Evolutionary conservation across 2,888 invertebrate species (phyloP), one percentile per base, ranked within the genome.

Genomic region (Cenopis cana): DNA sequence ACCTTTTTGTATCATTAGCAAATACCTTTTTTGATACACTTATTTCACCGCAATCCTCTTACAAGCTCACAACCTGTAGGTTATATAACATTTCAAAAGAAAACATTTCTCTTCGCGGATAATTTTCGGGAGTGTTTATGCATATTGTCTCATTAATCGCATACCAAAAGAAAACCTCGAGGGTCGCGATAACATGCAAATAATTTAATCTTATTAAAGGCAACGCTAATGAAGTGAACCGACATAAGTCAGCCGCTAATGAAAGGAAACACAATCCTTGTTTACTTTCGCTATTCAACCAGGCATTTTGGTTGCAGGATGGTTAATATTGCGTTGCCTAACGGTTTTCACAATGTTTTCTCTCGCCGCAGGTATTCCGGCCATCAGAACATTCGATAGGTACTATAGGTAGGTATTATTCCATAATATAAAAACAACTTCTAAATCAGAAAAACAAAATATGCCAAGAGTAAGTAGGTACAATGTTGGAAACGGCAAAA

Each of bases 191-290:
- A 61, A 55, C 74, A 74, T 68, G 66, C 56, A 52, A 73, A 82
- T 77, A 81, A 82, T 82, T 81, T 85, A 84, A 86, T 86, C 83
- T 81, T 78, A 82, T 86, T 84, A 84, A 77, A 78, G 74, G 76
- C 72, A 75, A 72, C 78, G 81, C 81, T 86, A 85, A 84, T 83
- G 78, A 82, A 78, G 76, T 78, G 78, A 77, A 75, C 75, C 76
- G 76, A 77, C 80, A 78, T 79, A 82, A 83, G 80, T 79, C 80
- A 77, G 75, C 79, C 80, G 78, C 78, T 87, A 86, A 86, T 84
- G 82, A 86, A 86, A 85, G 76, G 81, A 79, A 85, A 85, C 76
- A 78, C 81, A 81, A 83, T 79, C 76, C 77, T 74, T 81, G 82
- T 84, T 85, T 83, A 82, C 81, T 83, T 81, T 78, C 74, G 75